Percentiles rank a stretch among this genome's conserved stretches.
These are phyloP conservation scores for Diacarnus erythraeanus DNA, from an alignment of 37 sponge, comb jelly and placozoan species.

Conservation along the genomic window DNA sequence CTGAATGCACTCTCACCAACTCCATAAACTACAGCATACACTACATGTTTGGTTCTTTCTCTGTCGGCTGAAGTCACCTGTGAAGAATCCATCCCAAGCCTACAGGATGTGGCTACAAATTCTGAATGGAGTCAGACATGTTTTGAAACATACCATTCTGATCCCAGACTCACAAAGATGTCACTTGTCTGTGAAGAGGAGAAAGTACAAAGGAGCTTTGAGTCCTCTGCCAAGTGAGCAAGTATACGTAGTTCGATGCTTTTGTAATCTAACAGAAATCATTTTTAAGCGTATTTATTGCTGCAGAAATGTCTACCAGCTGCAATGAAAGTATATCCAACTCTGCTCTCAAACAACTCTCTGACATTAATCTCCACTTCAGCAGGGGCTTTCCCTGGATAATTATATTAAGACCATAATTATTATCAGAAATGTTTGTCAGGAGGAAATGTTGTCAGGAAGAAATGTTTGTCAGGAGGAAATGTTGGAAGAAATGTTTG, in stretches of 20 bases:
- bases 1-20: conserved; percentile 41
- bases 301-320: conserved; percentile 15
- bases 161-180: conserved; percentile 58
- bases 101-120: too few relatives aligned
- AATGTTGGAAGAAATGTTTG: too few relatives aligned
- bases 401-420: background rate
- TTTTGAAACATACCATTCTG: conserved; percentile 62
- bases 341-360: conserved; percentile 48
- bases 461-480: too few relatives aligned
- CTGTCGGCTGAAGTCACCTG: conserved; percentile 53
- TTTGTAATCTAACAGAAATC: conserved; percentile 58
- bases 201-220: conserved; percentile 32
- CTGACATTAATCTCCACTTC: conserved; percentile 41
- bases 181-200: conserved; percentile 19
- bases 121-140: background rate
- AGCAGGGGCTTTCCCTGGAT: conserved; percentile 16
- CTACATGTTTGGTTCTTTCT: conserved; percentile 80
- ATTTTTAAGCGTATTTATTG: background rate
- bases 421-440: background rate
- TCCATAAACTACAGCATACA: conserved; percentile 87
- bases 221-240: conserved; percentile 78
- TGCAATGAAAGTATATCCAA: conserved; percentile 36
- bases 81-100: conserved; percentile 42
- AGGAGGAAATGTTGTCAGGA: too few relatives aligned
- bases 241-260: conserved; percentile 86